Conservation (phyloP, 1,140 invertebrate species). For the Aradophagus sp. region DNA sequence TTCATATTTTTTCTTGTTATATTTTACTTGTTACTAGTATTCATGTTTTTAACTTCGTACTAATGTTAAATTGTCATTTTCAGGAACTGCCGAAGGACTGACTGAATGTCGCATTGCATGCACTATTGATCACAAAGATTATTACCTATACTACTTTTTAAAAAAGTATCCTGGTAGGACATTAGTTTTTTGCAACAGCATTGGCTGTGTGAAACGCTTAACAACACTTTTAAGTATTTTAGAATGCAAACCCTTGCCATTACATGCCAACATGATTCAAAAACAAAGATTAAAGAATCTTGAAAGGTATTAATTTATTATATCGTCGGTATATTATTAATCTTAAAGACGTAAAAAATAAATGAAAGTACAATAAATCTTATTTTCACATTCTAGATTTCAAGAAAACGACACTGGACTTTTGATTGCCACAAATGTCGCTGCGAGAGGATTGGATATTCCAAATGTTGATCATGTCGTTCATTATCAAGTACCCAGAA, state of each 20-base stretch:
- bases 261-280: slow-evolving; percentile 98
- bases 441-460: slow-evolving; percentile 97
- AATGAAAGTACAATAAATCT: no score
- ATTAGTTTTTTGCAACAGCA: slow-evolving; percentile 98
- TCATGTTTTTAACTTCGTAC: no score
- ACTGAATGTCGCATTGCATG: slow-evolving; percentile 88
- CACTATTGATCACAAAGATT: slow-evolving; percentile 89
- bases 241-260: slow-evolving; percentile 84
- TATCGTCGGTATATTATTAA: not conserved
- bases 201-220: slow-evolving; percentile 91
- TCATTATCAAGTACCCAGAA: slow-evolving; percentile 97
- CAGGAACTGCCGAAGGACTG: slow-evolving; percentile 87
- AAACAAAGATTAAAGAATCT: slow-evolving; percentile 95
- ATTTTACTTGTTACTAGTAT: no score
- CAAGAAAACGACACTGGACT: slow-evolving; percentile 83
- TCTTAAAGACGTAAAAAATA: no score
- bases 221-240: slow-evolving; percentile 88
- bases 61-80: no score
- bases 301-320: slow-evolving; percentile 78
- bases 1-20: no score
- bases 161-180: slow-evolving; percentile 89
- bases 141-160: slow-evolving; percentile 95
- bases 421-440: slow-evolving; percentile 98
- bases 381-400: slow-evolving; percentile 79
- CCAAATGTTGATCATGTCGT: slow-evolving; percentile 95